Evolutionary conservation across 2,113 vertebrate species (phyloP).

Genomic region (Ailuropoda melanoleuca): DNA sequence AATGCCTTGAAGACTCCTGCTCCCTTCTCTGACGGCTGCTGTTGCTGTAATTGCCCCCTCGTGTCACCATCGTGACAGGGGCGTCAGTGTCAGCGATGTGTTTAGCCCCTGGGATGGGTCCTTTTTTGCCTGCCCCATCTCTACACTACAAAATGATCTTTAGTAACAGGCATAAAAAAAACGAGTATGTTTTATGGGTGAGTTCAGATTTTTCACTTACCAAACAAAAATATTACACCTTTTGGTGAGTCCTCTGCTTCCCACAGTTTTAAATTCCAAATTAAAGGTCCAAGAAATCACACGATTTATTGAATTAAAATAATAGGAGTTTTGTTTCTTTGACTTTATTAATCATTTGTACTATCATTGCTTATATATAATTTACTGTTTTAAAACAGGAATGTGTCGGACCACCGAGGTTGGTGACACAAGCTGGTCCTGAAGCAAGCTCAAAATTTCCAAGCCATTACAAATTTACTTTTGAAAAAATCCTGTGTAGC

Average conservation of each 20-base stretch:
- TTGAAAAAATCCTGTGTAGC: neutral
- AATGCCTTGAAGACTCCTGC: neutral
- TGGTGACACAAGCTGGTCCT: neutral
- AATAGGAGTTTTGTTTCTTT: neutral
- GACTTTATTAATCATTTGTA: neutral
- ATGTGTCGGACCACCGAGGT: neutral
- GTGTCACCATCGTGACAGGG: neutral
- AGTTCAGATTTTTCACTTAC: neutral
- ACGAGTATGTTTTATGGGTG: neutral
- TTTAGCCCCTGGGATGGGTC: neutral
- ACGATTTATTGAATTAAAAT: neutral
- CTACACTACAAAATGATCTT: neutral
- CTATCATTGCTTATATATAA: neutral
- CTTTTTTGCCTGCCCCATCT: neutral
- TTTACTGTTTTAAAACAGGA: neutral
- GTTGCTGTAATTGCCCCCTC: fast-evolving
- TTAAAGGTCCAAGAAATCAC: neutral
- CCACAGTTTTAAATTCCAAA: neutral
- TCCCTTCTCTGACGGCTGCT: no score
- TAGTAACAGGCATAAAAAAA: neutral
- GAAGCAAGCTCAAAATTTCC: neutral
- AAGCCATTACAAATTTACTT: neutral
- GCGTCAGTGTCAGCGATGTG: neutral
- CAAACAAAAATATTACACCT: neutral
- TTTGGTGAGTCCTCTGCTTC: neutral